Evolutionary conservation across 2,888 invertebrate genomes (phyloP), one percentile per base, ranked within the genome.

Genomic region (Drosophila anomalata): DNA sequence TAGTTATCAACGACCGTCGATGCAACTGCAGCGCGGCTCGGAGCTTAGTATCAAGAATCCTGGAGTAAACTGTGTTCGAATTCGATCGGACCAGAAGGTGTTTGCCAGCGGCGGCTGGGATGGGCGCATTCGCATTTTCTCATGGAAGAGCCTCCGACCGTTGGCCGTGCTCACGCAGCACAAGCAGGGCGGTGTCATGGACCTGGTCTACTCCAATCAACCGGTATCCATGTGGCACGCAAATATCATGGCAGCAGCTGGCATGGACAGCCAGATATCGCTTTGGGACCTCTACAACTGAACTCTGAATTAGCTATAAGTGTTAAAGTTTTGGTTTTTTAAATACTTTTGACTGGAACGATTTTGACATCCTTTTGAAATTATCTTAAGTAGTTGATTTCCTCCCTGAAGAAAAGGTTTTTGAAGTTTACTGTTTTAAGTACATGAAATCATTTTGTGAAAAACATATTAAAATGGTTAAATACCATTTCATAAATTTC

Each of bases 231-330:
- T 93, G 78, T 96, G 96, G 94, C 94, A 94, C 55, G 94, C 95
- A n/a, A 94, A 94, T 62, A 93, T 96, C n/a, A 95, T 96, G 95
- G 96, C 96, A 12, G 95, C 95, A 0, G 94, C 94, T 47, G 95
- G 95, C 24, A 93, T 95, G 70, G 96, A 96, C 91, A 95, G 95
- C 75, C 94, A 94, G 86, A 95, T 96, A 77, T 95, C 96, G 5
- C 93, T 96, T 60, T 96, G 96, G 96, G 94, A 96, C 92, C 93
- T 96, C 82, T 96, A 96, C 89, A 96, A 96, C 92, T 93, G 26
- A 74, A 22, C 20, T 1, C 9, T 12, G 20, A 26, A 2, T n/a
- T 69, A 65, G 36, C 8, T 7, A 12, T 73, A 75, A 70, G 59
- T 82, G 69, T 75, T 75, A 73, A 48, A 73, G 17, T 41, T 42